Evolutionary conservation across 2,888 invertebrate genomes (phyloP).

Genomic region (Apantesis nais): DNA sequence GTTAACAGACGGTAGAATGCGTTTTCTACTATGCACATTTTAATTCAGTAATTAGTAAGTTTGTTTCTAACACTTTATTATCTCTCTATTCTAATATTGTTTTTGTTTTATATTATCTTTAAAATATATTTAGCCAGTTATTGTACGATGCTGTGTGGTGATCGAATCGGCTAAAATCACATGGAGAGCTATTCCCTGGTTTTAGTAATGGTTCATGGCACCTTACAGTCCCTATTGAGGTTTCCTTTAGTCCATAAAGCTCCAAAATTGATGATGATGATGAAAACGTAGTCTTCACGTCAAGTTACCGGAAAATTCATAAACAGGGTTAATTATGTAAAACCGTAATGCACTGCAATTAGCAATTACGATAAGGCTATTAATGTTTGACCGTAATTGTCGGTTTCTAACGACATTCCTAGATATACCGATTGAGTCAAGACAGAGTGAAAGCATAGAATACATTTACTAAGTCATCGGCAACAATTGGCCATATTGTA

Average conservation of each 20-base stretch:
- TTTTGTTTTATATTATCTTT: neutral
- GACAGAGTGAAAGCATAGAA: conserved; percentile 70
- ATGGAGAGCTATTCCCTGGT: no score
- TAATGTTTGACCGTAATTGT: conserved; percentile 40
- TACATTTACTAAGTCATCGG: conserved; percentile 63
- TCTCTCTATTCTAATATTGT: neutral
- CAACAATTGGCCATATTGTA: conserved; percentile 65
- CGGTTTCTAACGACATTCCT: conserved; percentile 38
- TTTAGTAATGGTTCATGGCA: no score
- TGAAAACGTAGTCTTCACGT: neutral
- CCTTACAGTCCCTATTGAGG: neutral
- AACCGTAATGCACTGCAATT: conserved; percentile 23
- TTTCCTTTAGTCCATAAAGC: neutral
- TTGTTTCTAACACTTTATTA: neutral
- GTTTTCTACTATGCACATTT: neutral
- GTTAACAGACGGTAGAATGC: neutral
- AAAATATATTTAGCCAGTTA: neutral
- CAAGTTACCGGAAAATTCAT: neutral
- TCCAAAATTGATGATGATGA: no score
- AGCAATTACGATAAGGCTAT: conserved; percentile 31
- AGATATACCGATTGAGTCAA: conserved; percentile 40
- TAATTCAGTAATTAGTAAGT: neutral
- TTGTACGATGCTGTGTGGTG: no score
- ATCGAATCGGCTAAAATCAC: no score
- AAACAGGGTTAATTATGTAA: conserved; percentile 18